A percentile compares a stretch with the other conserved stretches of the same genome.
Conservation (phyloP, 2,797 vertebrate species). For the Darevskia nairensis region DNA sequence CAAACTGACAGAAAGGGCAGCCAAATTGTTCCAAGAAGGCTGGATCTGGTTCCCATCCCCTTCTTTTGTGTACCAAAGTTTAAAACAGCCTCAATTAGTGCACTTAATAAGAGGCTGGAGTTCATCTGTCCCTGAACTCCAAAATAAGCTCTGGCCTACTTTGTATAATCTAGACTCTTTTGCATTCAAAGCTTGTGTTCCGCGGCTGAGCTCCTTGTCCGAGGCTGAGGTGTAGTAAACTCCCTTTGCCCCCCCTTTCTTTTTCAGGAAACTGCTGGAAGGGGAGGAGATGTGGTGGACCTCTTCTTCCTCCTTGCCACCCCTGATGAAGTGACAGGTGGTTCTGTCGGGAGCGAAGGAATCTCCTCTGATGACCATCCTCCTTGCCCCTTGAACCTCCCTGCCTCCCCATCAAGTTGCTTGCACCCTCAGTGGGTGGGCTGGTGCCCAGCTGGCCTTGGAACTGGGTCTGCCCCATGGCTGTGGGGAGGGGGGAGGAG, state of each 20-base stretch:
- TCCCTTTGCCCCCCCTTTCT: background rate
- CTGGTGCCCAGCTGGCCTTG: rapidly evolving
- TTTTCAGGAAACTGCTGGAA: slow-evolving; percentile 84
- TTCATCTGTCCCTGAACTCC: no score
- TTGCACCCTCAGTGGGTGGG: background rate
- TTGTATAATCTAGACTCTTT: no score
- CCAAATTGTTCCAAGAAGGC: no score
- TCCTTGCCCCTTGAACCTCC: rapidly evolving
- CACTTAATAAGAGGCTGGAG: no score
- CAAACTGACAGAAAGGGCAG: no score
- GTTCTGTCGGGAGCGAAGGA: rapidly evolving
- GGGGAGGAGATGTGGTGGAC: slow-evolving; percentile 80
- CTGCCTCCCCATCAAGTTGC: rapidly evolving
- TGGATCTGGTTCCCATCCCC: no score
- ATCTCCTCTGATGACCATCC: background rate
- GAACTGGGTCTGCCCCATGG: background rate
- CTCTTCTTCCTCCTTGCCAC: slow-evolving; percentile 53
- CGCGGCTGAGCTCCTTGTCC: no score
- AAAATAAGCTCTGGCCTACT: no score
- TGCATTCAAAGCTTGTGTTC: no score
- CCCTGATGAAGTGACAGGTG: rapidly evolving
- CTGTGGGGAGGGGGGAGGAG: background rate
- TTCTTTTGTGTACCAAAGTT: no score
- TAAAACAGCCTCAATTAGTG: no score
- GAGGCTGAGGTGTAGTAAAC: background rate